Conservation (phyloP, 30 jellyfish, hydroid and myxozoan species). For the Haliclystus octoradiatus region DNA sequence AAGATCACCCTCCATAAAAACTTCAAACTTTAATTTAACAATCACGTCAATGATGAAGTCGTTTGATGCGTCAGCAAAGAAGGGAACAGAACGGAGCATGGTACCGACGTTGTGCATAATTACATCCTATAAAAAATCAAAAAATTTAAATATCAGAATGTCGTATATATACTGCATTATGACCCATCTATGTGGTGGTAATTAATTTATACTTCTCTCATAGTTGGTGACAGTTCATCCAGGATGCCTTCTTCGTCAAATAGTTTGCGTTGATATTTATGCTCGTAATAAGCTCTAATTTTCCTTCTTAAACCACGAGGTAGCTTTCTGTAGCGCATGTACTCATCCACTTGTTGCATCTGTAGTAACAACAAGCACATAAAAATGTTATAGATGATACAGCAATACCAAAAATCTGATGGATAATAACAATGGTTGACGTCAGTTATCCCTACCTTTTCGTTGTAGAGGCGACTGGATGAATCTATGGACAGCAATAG, state of each 20-base stretch:
- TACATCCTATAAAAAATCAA: constrained; percentile 12
- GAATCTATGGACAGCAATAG: constrained; percentile 67
- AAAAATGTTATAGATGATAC: too few species aligned
- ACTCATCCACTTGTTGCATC: constrained; percentile 48
- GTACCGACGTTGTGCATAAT: constrained; percentile 36
- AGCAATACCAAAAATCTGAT: too few species aligned
- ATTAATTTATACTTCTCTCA: constrained; percentile 53
- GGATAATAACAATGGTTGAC: too few species aligned
- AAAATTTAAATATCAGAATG: too few species aligned
- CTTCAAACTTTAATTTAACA: constrained; percentile 25
- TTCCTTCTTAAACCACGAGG: constrained; percentile 33
- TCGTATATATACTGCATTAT: too few species aligned
- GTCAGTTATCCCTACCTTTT: constrained; percentile 34
- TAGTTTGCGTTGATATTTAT: constrained; percentile 37
- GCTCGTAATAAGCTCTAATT: constrained; percentile 37
- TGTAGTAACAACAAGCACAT: too few species aligned
- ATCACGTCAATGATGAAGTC: constrained; percentile 34
- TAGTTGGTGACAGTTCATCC: constrained; percentile 36
- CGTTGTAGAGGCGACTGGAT: constrained; percentile 52
- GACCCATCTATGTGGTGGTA: too few species aligned
- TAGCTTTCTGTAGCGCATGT: constrained; percentile 31
- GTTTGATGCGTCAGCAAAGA: constrained; percentile 22
- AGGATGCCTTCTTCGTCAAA: constrained; percentile 42
- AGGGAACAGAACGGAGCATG: constrained; percentile 33
- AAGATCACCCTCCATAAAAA: constrained; percentile 13